phyloP scores from a whole-genome alignment of 2,888 invertebrate genomes.

The Lepidochrysops patricia region DNA sequence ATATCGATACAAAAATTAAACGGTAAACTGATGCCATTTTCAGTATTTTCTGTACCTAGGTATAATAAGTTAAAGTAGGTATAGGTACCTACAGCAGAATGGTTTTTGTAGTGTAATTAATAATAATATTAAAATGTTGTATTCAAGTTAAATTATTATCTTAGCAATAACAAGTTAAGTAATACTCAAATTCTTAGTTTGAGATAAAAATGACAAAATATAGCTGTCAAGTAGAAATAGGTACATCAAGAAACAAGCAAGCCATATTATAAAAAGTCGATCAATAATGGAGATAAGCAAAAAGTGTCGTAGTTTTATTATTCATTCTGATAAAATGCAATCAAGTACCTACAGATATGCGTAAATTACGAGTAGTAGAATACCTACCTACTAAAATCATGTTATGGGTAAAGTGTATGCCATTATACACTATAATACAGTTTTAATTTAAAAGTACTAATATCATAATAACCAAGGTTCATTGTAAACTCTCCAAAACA shows the following conservation, averaged over 20 bases:
- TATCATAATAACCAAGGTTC: background rate
- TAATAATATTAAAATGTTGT: too few species aligned
- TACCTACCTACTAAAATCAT: background rate
- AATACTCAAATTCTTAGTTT: too few species aligned
- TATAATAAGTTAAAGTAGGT: background rate
- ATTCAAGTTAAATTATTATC: too few species aligned
- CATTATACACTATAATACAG: background rate
- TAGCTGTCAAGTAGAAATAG: background rate
- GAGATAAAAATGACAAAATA: background rate
- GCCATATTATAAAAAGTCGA: background rate
- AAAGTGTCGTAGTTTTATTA: background rate
- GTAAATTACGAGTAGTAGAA: too few species aligned
- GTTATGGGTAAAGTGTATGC: background rate
- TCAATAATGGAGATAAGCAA: background rate
- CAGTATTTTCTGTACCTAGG: background rate
- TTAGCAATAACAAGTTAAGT: too few species aligned
- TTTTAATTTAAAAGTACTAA: background rate
- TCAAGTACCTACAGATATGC: background rate
- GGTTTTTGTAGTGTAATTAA: too few species aligned
- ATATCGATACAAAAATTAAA: slow-evolving; percentile 30
- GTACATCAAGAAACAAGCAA: background rate
- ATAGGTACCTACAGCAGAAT: too few species aligned
- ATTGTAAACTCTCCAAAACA: background rate
- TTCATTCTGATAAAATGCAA: background rate
- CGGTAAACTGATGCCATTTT: background rate